Evolutionary conservation across 2,888 invertebrate genomes (phyloP), one percentile per base, ranked within the genome.

Genomic region (Lepetodrilus schrolli): DNA sequence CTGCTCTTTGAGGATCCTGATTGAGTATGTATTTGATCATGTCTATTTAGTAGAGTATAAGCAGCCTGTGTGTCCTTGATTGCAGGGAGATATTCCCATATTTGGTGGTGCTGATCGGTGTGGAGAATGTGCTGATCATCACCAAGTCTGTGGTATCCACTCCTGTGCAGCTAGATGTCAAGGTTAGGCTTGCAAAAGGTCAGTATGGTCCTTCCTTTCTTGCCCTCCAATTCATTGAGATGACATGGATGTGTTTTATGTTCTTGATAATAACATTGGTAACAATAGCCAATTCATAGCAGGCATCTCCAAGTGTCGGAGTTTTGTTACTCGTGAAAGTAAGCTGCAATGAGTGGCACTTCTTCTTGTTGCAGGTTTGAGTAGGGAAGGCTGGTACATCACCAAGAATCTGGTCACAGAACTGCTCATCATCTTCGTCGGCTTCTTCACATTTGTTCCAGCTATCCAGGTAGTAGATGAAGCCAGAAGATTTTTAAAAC

Each of bases 331-430:
- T n/a, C n/a, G n/a, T n/a, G n/a, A n/a, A n/a, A n/a, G n/a, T n/a
- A n/a, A n/a, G n/a, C n/a, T n/a, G n/a, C n/a, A n/a, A n/a, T n/a
- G n/a, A n/a, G n/a, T n/a, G n/a, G n/a, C n/a, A n/a, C n/a, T 74
- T 69, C 30, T 37, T 10, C 13, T 43, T 50, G 49, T 74, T 82
- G 1, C 77, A 92, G 99, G 98, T 1, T 92, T 99, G n/a, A 96
- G 96, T 88, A 96, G 95, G 87, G 99, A 99, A 91, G 99, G 98
- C 8, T 98, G 98, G 98, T 96, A 95, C 2, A 98, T 99, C 65
- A 97, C 97, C 0, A 98, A 98, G 89, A 98, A 98, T 89, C 92
- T 99, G 58, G 92, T 98, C 0, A 94, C 96, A 0, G 98, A 99
- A 92, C 94, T 99, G 5, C 95, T 96, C 70, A 89, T 91, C 0